These are phyloP conservation scores for Stercorarius parasiticus DNA, from an alignment of 2,113 vertebrate species.

Conservation along the genomic window DNA sequence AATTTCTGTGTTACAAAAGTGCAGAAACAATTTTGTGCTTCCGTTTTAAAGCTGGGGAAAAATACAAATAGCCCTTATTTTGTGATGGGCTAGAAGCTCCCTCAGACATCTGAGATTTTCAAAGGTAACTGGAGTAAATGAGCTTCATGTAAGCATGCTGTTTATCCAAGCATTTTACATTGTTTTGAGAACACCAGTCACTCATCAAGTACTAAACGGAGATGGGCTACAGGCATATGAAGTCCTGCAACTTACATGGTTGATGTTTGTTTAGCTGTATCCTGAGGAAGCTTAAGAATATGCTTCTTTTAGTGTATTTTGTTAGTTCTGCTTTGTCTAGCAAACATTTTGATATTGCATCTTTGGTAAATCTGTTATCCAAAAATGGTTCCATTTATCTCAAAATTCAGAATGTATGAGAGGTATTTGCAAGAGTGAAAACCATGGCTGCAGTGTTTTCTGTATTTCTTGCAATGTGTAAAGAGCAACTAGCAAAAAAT, in stretches of 20 bases:
- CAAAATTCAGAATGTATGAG: not conserved
- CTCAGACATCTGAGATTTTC: not conserved
- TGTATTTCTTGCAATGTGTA: not conserved
- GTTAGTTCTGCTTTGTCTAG: not conserved
- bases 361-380: not conserved
- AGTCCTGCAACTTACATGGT: not conserved
- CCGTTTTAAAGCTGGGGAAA: not conserved
- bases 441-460: not conserved
- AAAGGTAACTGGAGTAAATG: not conserved
- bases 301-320: not conserved
- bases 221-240: not conserved
- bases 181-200: not conserved
- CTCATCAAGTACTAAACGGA: not conserved
- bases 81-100: not conserved
- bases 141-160: not conserved
- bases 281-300: not conserved
- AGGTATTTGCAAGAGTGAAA: not conserved
- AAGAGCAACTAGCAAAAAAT: not conserved
- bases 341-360: not conserved
- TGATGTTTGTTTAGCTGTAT: not conserved
- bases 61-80: not conserved
- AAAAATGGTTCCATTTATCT: not conserved
- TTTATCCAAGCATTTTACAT: not conserved
- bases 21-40: not conserved
- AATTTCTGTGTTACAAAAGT: not conserved